Evolutionary conservation across 2,888 invertebrate species (phyloP), one percentile per base, ranked within the genome.

Genomic region (Actias luna): DNA sequence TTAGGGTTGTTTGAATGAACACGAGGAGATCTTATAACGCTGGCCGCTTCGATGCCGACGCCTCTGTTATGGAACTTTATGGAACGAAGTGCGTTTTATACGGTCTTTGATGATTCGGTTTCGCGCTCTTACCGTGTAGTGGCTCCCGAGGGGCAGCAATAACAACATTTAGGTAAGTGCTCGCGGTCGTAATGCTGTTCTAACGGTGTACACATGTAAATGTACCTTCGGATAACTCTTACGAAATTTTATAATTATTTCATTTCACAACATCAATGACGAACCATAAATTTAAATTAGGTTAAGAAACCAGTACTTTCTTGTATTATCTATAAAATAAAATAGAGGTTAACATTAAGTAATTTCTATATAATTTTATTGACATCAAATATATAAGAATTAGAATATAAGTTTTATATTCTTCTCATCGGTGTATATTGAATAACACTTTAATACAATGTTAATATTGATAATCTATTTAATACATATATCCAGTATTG

Each of bases 81-180:
- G 84, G 85, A 86, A 88, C 85, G 83, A 86, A 90, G 87, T 87
- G 88, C 86, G 87, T 88, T 87, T 86, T 88, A 88, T 88, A 85
- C 80, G 84, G 82, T 79, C 84, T 89, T 89, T 87, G 88, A 89
- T 88, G 88, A 90, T 63, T 89, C 85, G 83, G 85, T 86, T 89
- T 85, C 82, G 78, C 82, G 85, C 83, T 85, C 82, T 84, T 83
- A 84, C 79, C 80, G 78, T 83, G 76, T 82, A 87, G 85, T 85
- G 83, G 83, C 80, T 85, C 87, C 85, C 83, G 72, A 79, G 83
- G 80, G 87, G 82, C 72, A 76, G 79, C 79, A 84, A 87, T 87
- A 88, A 86, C 82, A 83, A 84, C 82, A 83, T 81, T 68, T 76
- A 78, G 79, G 78, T 72, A 84, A 87, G 85, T 83, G 82, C 80